These are phyloP conservation scores for Dendrolimus kikuchii DNA, from an alignment of 1,140 invertebrate species.

Conservation along the genomic window DNA sequence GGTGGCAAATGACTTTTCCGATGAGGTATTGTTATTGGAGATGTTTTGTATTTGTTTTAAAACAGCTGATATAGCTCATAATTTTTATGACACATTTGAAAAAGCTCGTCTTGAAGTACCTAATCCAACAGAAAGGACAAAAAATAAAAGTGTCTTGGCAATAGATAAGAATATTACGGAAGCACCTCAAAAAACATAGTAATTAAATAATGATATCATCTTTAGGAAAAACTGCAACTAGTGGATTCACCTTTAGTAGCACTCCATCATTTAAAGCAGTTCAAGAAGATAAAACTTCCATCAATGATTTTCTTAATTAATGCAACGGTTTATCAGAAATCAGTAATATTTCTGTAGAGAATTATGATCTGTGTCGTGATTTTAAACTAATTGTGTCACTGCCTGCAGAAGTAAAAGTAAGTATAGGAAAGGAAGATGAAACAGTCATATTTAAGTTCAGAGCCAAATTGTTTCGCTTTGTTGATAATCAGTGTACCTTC, in stretches of 20 bases:
- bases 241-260: slow-evolving; percentile 81
- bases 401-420: slow-evolving; percentile 82
- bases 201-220: slow-evolving; percentile 15
- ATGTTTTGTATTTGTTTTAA: slow-evolving; percentile 84
- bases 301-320: slow-evolving; percentile 41
- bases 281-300: slow-evolving; percentile 24
- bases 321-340: slow-evolving; percentile 7
- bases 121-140: neutral
- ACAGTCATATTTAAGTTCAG: slow-evolving; percentile 79
- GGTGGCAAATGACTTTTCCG: slow-evolving; percentile 83
- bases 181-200: slow-evolving; percentile 7
- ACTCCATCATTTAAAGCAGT: slow-evolving; percentile 74
- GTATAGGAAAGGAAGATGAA: slow-evolving; percentile 82
- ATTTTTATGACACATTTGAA: slow-evolving; percentile 69
- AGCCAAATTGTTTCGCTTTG: slow-evolving; percentile 81
- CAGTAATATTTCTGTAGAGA: slow-evolving; percentile 9
- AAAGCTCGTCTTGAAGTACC: slow-evolving; percentile 46
- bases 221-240: slow-evolving; percentile 63
- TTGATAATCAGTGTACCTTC: too few species aligned
- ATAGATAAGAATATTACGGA: neutral
- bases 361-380: slow-evolving; percentile 77
- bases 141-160: neutral
- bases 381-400: slow-evolving; percentile 85
- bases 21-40: slow-evolving; percentile 78
- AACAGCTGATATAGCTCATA: slow-evolving; percentile 73